Conservation (phyloP, 1,140 invertebrate genomes). For the Drosophila rufa region DNA sequence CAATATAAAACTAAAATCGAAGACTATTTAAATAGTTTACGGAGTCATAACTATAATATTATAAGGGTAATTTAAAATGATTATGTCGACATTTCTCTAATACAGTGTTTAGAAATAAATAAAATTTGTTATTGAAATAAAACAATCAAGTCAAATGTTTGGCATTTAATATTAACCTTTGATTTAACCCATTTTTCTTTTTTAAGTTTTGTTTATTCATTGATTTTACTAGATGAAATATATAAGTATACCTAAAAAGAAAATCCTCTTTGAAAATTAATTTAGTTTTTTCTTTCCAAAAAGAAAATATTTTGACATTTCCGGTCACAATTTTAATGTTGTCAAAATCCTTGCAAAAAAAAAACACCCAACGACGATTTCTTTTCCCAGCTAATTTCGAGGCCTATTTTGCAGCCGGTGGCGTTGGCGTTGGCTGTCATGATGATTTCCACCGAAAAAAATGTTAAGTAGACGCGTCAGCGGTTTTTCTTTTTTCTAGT, state of each 20-base stretch:
- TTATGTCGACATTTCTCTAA: no score
- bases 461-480: conserved; percentile 81
- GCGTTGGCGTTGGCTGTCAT: conserved; percentile 57
- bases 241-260: background rate
- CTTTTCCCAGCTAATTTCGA: conserved; percentile 61
- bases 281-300: conserved; percentile 23
- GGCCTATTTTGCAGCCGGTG: conserved; percentile 57
- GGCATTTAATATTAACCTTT: background rate
- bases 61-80: no score
- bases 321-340: conserved; percentile 51
- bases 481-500: conserved; percentile 54
- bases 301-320: conserved; percentile 64
- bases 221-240: background rate
- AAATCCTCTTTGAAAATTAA: conserved; percentile 7
- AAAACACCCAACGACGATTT: conserved; percentile 7
- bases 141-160: no score
- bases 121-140: no score
- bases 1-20: background rate
- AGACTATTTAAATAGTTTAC: background rate
- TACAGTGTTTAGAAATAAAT: no score
- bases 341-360: conserved; percentile 37
- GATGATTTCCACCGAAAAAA: conserved; percentile 50
- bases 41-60: background rate
- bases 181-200: background rate
- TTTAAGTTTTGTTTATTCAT: background rate